Base-by-base conservation (phyloP, 2,113 vertebrate genomes). In the Megaleporinus macrocephalus region DNA sequence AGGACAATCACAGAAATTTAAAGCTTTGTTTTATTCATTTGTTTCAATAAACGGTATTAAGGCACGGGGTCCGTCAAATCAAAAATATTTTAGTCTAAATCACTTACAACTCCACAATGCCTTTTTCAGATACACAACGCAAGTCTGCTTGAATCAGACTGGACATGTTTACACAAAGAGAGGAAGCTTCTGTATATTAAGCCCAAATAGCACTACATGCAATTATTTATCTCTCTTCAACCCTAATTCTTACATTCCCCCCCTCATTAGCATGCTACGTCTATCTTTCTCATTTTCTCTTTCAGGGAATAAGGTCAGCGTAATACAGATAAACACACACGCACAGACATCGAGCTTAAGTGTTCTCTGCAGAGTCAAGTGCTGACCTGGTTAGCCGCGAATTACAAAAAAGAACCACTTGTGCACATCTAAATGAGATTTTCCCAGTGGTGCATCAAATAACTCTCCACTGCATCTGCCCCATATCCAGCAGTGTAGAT, bases 281-380 rank as follows among this genome's bases (percentile, higher is more conserved):
- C 18, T 7, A 68, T 10, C 18, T 68, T 22, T 7, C 53, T 57
- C 53, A 9, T n/a, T 57, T 57, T 57, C 53, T 57, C 20, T 57
- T 36, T 36, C 65, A 68, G 65, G 33, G 30, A 41, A 59, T 30
- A 59, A 59, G 73, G 77, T 72, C 73, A 80, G 30, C 55, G 66
- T 55, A 47, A 82, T 68, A 83, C 69, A 80, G n/a, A 73, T 27
- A 65, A 27, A 79, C 66, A 79, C 14, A 61, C 22, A 47, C 22
- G 69, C 27, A 70, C 20, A 78, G 33, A 30, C 27, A 66, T 47
- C 29, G 18, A 70, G 29, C 18, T 57, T 57, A 57, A 66, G 1
- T 5, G 29, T 29, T 29, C 65, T 22, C 30, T 36, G 30, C 30
- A 22, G 16, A 33, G 65, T 68, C 65, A 30, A 36, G 65, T 20